Percentiles rank a stretch among this genome's conserved stretches.
phyloP scores from a whole-genome alignment of 2,888 invertebrate species.

The Polia nebulosa region DNA sequence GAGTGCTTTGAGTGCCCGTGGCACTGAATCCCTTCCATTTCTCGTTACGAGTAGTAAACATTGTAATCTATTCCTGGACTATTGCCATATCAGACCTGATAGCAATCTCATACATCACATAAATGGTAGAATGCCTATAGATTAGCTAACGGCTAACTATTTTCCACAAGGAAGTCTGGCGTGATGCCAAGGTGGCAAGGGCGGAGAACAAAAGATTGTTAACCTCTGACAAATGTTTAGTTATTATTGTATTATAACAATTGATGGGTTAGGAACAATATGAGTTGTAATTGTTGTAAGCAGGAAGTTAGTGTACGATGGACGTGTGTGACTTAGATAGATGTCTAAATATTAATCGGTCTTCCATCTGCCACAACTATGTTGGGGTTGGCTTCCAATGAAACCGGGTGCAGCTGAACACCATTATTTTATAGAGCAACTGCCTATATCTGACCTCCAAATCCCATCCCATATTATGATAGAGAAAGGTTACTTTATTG shows the following conservation, averaged over 20 bases:
- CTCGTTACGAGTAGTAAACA: slow-evolving; percentile 6
- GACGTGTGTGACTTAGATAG: too few species aligned
- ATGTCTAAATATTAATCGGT: neutral
- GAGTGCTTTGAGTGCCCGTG: too few species aligned
- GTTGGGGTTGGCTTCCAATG: too few species aligned
- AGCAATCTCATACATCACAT: neutral
- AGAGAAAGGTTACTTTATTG: too few species aligned
- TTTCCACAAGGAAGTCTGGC: slow-evolving; percentile 63
- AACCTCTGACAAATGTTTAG: slow-evolving; percentile 73
- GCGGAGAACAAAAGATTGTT: slow-evolving; percentile 78
- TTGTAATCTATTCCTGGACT: slow-evolving; percentile 18
- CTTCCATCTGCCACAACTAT: too few species aligned
- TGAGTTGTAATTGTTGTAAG: neutral
- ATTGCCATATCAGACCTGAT: slow-evolving; percentile 33
- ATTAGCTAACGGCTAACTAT: slow-evolving; percentile 4
- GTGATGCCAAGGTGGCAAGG: slow-evolving; percentile 65
- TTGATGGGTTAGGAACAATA: slow-evolving; percentile 19
- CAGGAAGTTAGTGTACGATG: slow-evolving; percentile 9
- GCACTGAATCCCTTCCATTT: slow-evolving; percentile 17
- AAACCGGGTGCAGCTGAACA: too few species aligned
- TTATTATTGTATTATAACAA: slow-evolving; percentile 52
- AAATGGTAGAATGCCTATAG: slow-evolving; percentile 11
- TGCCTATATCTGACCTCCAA: too few species aligned
- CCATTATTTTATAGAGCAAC: too few species aligned
- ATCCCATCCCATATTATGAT: too few species aligned